A percentile compares a stretch with the other conserved stretches of the same genome.
phyloP scores from a whole-genome alignment of 1,140 invertebrate genomes.

The Brachionus rubens region DNA sequence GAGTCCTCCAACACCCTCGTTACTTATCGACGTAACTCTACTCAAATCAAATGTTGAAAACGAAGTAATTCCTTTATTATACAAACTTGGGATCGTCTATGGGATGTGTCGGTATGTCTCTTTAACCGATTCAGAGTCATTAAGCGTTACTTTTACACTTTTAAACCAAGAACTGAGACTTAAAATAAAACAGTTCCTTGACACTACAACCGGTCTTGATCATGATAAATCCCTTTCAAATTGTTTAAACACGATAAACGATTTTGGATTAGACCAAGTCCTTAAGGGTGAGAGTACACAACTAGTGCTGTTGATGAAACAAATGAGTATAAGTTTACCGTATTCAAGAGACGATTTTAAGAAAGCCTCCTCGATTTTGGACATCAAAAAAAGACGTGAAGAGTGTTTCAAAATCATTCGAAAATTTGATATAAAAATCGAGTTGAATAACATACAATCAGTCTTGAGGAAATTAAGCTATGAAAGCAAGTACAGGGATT shows the following conservation, averaged over 20 bases:
- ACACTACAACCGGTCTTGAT: too few species aligned
- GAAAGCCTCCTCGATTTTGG: not conserved
- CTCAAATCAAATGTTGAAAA: too few species aligned
- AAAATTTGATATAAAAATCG: not conserved
- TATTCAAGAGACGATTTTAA: not conserved
- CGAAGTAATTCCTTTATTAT: too few species aligned
- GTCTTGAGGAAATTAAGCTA: not conserved
- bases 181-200: too few species aligned
- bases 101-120: too few species aligned
- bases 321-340: constrained; percentile 6
- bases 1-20: too few species aligned
- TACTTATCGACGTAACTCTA: too few species aligned
- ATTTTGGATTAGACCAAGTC: not conserved
- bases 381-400: not conserved
- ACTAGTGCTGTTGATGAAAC: not conserved
- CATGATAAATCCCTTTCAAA: not conserved
- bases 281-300: not conserved
- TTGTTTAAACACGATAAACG: not conserved
- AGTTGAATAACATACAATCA: not conserved
- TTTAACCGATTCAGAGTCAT: too few species aligned
- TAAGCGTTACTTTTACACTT: too few species aligned
- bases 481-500: not conserved
- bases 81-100: too few species aligned
- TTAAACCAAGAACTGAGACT: too few species aligned
- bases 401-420: not conserved